Percentiles rank a stretch among this genome's conserved stretches.
Evolutionary conservation across 2,888 invertebrate species (phyloP).

Genomic region (Eupelmus urozonus): DNA sequence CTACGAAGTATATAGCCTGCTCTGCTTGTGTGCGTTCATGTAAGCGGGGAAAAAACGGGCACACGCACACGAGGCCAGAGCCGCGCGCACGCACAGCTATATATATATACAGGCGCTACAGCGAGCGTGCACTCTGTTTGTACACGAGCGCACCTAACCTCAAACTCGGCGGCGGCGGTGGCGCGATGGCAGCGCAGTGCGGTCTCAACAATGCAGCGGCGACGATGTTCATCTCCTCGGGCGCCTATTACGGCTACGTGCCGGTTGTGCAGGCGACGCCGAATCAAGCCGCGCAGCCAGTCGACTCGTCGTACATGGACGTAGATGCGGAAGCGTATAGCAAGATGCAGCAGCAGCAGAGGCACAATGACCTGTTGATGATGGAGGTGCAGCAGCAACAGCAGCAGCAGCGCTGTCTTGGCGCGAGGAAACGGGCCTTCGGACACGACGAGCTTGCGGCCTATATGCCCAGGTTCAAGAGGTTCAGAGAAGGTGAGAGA

Average conservation of each 20-base stretch:
- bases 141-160: too few species aligned
- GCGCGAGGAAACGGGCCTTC: slow-evolving; percentile 51
- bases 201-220: slow-evolving; percentile 7
- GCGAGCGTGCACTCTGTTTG: too few species aligned
- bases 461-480: slow-evolving; percentile 43
- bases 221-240: slow-evolving; percentile 68
- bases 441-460: slow-evolving; percentile 35
- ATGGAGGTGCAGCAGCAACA: slow-evolving; percentile 26
- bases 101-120: too few species aligned
- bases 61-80: background rate
- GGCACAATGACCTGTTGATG: background rate
- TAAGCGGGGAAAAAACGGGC: too few species aligned
- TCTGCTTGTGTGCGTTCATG: too few species aligned
- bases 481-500: slow-evolving; percentile 51
- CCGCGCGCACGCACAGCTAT: too few species aligned
- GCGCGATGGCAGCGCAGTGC: slow-evolving; percentile 49
- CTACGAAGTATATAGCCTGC: too few species aligned
- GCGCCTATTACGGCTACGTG: slow-evolving; percentile 72
- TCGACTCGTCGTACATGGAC: background rate
- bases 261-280: slow-evolving; percentile 60
- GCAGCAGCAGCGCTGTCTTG: slow-evolving; percentile 57
- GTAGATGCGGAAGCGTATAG: background rate
- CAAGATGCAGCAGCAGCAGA: slow-evolving; percentile 45
- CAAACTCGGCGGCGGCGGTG: too few species aligned
- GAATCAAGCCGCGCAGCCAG: slow-evolving; percentile 46